Conservation (phyloP, 2,888 invertebrate species). For the Hyposoter dolosus region DNA sequence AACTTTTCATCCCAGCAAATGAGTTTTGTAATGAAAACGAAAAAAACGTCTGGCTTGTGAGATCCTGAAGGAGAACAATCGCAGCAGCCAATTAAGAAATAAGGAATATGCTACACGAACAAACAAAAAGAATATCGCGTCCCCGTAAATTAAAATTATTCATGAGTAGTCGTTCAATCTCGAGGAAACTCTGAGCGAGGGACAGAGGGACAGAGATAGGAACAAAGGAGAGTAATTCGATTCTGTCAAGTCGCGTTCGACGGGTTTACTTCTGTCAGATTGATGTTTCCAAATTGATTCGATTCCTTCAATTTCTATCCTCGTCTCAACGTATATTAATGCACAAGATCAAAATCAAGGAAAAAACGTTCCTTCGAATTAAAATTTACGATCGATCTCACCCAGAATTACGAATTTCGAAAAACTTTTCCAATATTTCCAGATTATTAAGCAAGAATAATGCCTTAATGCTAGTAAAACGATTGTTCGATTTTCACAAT, state of each 20-base stretch:
- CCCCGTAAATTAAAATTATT: constrained; percentile 48
- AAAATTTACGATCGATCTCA: neutral
- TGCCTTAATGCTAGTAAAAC: too few relatives aligned
- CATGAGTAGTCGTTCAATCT: constrained; percentile 43
- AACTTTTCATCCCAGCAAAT: neutral
- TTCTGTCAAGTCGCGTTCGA: constrained; percentile 53
- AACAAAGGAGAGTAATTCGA: constrained; percentile 42
- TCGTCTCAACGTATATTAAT: neutral
- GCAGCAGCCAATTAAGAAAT: constrained; percentile 46
- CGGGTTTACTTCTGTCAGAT: constrained; percentile 55
- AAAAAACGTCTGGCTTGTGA: neutral
- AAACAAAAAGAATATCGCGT: neutral
- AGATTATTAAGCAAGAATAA: too few relatives aligned
- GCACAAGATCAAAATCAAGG: neutral
- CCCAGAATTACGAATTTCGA: neutral
- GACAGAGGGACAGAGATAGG: neutral
- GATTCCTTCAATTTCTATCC: neutral
- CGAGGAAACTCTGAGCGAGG: neutral
- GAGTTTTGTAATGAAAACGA: neutral
- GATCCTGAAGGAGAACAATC: constrained; percentile 37
- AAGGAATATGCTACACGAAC: constrained; percentile 1
- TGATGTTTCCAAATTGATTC: constrained; percentile 34
- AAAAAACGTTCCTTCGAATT: neutral
- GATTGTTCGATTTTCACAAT: too few relatives aligned
- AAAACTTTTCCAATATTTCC: neutral